phyloP scores from a whole-genome alignment of 2,113 vertebrate genomes.

The Apeltes quadracus region DNA sequence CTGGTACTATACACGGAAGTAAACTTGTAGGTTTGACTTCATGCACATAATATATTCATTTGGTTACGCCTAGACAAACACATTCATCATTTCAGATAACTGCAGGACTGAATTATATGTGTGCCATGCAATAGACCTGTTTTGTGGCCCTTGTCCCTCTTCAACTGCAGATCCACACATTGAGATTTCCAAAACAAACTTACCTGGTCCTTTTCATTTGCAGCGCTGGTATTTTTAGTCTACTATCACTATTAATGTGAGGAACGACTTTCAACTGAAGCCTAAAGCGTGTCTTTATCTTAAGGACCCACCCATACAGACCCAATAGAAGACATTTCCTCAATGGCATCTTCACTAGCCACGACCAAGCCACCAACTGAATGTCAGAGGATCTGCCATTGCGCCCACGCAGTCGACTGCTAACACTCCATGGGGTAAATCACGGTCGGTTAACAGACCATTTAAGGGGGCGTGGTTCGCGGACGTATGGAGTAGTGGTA shows the following conservation, averaged over 20 bases:
- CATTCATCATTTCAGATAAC: background rate
- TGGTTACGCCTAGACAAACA: background rate
- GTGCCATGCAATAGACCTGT: background rate
- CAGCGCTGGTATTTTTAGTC: background rate
- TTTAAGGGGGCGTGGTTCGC: no score
- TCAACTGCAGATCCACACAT: background rate
- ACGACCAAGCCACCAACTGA: no score
- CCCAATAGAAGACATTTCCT: constrained; percentile 34
- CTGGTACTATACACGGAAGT: background rate
- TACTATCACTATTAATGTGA: background rate
- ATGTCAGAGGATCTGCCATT: no score
- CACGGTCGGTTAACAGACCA: no score
- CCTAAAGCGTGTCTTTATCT: constrained; percentile 24
- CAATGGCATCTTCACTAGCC: constrained; percentile 7
- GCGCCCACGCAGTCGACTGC: no score
- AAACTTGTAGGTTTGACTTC: constrained; percentile 6
- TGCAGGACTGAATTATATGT: background rate
- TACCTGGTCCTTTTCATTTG: background rate
- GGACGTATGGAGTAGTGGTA: no score
- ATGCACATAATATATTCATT: constrained; percentile 9
- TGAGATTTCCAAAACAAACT: background rate
- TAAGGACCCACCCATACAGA: constrained; percentile 14
- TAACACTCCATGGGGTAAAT: no score
- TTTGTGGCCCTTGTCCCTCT: background rate
- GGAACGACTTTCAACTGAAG: constrained; percentile 1